Conservation (phyloP, 2,888 invertebrate species). For the Aproaerema taeniolella region DNA sequence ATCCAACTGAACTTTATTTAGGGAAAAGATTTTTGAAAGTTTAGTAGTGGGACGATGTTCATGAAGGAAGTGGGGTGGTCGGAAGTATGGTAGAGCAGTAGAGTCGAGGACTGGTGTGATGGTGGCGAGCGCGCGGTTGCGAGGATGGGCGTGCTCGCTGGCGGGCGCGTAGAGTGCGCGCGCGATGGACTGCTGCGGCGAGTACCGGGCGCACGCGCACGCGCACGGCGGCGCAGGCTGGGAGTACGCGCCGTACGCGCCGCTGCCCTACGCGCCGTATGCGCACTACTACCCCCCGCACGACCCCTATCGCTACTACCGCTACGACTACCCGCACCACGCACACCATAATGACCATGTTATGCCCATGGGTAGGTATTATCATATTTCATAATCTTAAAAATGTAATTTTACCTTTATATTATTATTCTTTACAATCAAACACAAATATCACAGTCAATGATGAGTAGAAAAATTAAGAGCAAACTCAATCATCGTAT, state of each 20-base stretch:
- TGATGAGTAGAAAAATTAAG: no score
- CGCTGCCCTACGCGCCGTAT: constrained; percentile 34
- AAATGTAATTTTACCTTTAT: no score
- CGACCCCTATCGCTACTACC: constrained; percentile 68
- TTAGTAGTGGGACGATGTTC: constrained; percentile 4
- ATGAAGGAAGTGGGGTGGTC: constrained; percentile 4
- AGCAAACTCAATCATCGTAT: no score
- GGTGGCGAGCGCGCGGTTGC: constrained; percentile 43
- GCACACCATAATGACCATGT: constrained; percentile 62
- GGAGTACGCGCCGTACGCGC: constrained; percentile 56
- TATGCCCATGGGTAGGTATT: constrained; percentile 63
- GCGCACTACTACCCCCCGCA: constrained; percentile 40
- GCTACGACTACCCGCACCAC: constrained; percentile 66
- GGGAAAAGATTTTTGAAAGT: not conserved
- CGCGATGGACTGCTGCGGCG: constrained; percentile 72
- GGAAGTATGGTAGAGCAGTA: constrained; percentile 24
- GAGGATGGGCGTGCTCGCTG: constrained; percentile 51
- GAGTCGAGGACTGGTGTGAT: constrained; percentile 40
- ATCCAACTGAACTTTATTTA: constrained; percentile 1
- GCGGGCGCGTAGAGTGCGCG: constrained; percentile 48
- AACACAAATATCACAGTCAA: no score
- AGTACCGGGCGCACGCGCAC: constrained; percentile 57
- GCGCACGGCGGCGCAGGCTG: constrained; percentile 48
- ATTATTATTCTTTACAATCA: no score
- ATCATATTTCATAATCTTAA: not conserved